These are phyloP conservation scores for Grus americana DNA, from an alignment of 2,113 vertebrate species.

Conservation along the genomic window DNA sequence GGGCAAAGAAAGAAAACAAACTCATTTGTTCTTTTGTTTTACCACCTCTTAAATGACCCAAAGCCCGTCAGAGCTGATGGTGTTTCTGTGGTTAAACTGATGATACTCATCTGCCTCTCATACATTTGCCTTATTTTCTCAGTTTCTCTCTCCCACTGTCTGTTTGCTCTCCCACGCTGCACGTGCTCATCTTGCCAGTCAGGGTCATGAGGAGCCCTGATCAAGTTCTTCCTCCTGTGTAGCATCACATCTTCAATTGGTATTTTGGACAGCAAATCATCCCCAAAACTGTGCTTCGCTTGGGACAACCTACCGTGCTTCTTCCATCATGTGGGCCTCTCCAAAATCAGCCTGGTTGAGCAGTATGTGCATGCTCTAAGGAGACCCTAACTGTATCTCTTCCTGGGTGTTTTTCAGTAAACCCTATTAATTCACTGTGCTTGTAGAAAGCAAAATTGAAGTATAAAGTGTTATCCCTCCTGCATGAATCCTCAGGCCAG, in stretches of 20 bases:
- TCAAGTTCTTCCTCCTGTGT: not conserved
- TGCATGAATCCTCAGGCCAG: not conserved
- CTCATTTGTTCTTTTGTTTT: not conserved
- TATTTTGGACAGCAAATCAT: not conserved
- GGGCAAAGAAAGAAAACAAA: not conserved
- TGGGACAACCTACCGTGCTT: not conserved
- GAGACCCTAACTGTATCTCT: not conserved
- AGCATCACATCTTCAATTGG: not conserved
- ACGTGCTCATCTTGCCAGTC: not conserved
- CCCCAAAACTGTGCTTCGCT: not conserved
- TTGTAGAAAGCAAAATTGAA: not conserved
- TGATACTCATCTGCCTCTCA: not conserved
- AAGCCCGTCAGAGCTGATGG: not conserved
- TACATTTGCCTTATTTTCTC: not conserved
- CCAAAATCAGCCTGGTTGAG: not conserved
- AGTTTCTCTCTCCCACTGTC: not conserved
- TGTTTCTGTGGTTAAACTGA: not conserved
- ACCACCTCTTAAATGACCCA: not conserved
- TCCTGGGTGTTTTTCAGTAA: not conserved
- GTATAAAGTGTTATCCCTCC: not conserved
- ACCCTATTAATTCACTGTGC: not conserved
- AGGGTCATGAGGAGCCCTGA: not conserved
- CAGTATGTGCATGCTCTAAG: not conserved
- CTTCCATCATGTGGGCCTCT: not conserved
- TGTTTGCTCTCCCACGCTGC: not conserved